These are phyloP conservation scores for Dendrocincla fuliginosa DNA, from an alignment of 2,797 vertebrate genomes.

Conservation along the genomic window DNA sequence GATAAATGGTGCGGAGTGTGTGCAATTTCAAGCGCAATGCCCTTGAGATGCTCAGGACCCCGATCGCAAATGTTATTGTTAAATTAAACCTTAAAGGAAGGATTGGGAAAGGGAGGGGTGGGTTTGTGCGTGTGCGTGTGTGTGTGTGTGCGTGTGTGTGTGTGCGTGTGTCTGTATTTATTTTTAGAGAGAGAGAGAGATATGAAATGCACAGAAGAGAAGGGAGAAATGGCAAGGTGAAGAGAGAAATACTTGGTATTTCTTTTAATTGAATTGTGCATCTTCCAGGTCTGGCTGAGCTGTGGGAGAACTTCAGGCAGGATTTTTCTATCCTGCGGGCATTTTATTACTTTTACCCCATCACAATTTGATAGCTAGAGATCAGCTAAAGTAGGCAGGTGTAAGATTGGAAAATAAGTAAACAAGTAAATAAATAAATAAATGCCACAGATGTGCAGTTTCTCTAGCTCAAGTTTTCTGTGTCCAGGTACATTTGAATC, in stretches of 20 bases:
- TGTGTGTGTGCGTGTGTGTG: background rate
- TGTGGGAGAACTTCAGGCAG: constrained; percentile 5
- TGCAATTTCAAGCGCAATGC: constrained; percentile 99
- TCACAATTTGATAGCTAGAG: constrained; percentile 50
- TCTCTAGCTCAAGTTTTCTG: background rate
- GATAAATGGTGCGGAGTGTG: constrained; percentile 99
- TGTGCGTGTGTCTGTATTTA: background rate
- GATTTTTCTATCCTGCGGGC: background rate
- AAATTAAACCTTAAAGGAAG: constrained; percentile 99
- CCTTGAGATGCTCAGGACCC: constrained; percentile 99
- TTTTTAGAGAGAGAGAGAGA: background rate
- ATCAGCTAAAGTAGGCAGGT: constrained; percentile 55
- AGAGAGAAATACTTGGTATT: constrained; percentile 55
- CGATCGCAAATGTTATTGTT: constrained; percentile 99
- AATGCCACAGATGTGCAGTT: background rate
- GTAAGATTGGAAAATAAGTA: constrained; percentile 31
- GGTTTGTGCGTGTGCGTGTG: background rate
- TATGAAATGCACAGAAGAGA: constrained; percentile 28
- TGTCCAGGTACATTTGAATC: background rate
- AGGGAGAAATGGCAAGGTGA: constrained; percentile 6
- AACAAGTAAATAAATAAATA: constrained; percentile 12
- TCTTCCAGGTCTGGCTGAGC: constrained; percentile 1
- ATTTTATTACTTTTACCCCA: constrained; percentile 47
- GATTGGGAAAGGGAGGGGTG: constrained; percentile 77
- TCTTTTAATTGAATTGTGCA: constrained; percentile 31